Percentiles rank a stretch among this genome's conserved stretches.
phyloP scores from a whole-genome alignment of 2,888 invertebrate genomes.

The Furcula furcula region DNA sequence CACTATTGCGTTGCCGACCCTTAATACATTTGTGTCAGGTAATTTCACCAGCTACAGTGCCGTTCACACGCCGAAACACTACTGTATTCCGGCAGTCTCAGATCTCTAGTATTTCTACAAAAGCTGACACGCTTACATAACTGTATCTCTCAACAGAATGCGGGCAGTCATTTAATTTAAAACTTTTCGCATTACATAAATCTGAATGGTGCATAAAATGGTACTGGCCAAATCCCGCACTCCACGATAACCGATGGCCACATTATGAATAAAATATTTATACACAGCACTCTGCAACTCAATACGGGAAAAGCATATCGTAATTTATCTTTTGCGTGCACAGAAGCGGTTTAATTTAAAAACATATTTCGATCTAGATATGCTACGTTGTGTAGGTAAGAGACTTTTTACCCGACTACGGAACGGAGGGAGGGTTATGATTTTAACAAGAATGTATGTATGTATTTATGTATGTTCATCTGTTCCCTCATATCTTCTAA shows the following conservation, averaged over 20 bases:
- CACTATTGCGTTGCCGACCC: no score
- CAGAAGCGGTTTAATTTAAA: slow-evolving; percentile 25
- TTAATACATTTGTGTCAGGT: no score
- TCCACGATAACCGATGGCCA: slow-evolving; percentile 17
- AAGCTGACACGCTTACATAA: no score
- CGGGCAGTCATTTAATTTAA: slow-evolving; percentile 37
- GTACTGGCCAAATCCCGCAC: slow-evolving; percentile 21
- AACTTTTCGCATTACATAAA: slow-evolving; percentile 41
- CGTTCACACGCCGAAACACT: no score
- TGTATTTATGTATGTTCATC: no score
- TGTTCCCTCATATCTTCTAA: no score
- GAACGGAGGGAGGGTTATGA: no score
- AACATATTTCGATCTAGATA: slow-evolving; percentile 29
- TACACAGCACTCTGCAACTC: slow-evolving; percentile 17
- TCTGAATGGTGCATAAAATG: slow-evolving; percentile 37
- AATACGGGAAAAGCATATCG: slow-evolving; percentile 23
- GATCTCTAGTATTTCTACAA: no score
- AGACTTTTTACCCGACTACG: no score
- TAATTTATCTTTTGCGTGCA: slow-evolving; percentile 33
- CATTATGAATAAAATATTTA: slow-evolving; percentile 17
- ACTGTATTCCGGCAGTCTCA: no score
- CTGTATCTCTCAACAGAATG: slow-evolving; percentile 1
- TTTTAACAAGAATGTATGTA: no score
- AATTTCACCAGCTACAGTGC: no score
- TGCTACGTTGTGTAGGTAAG: slow-evolving; percentile 17